Evolutionary conservation across 2,113 vertebrate genomes (phyloP), one percentile per base, ranked within the genome.

Genomic region (Salvator merianae): DNA sequence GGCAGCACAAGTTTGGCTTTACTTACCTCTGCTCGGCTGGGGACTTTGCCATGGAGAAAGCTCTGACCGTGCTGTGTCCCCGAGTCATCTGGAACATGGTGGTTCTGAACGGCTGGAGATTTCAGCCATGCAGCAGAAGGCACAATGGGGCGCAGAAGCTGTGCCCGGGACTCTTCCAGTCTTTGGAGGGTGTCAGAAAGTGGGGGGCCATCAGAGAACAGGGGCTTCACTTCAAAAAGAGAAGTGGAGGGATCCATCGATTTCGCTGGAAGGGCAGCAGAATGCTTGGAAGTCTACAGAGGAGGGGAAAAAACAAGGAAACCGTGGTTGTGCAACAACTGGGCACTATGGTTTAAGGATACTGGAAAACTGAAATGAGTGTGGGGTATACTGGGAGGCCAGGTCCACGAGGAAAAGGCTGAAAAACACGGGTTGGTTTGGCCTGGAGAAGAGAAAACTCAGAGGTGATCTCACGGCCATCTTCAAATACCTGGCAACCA

Each of bases 141-240:
- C 28, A 72, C 72, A 22, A 87, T 70, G 65, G 71, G 2, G 6
- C 80, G 90, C 32, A 50, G 26, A 30, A 78, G 32, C 66, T 84
- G 86, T 20, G 68, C 16, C 22, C 68, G 81, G 59, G 79, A n/a
- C 38, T 72, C 88, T 70, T 79, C 22, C 9, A 81, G n/a, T 26
- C 34, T 90, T 76, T 88, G 81, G n/a, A 87, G 34, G 59, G 50
- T 26, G 20, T 59, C 13, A 22, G 83, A 32, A 84, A 62, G 32
- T 32, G 75, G 43, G 12, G 79, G 26, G 16, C 76, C 50, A 5
- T 77, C 62, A 18, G 68, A 36, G 12, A 85, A 70, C 69, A 85
- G 82, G 30, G 4, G 38, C 28, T 87, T 92, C 55, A 91, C 87
- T 34, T 78, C 9, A 8, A 83, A 89, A 6, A n/a, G 34, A 2